phyloP scores from a whole-genome alignment of 2,797 vertebrate genomes.

The Platyrinchus mystaceus region DNA sequence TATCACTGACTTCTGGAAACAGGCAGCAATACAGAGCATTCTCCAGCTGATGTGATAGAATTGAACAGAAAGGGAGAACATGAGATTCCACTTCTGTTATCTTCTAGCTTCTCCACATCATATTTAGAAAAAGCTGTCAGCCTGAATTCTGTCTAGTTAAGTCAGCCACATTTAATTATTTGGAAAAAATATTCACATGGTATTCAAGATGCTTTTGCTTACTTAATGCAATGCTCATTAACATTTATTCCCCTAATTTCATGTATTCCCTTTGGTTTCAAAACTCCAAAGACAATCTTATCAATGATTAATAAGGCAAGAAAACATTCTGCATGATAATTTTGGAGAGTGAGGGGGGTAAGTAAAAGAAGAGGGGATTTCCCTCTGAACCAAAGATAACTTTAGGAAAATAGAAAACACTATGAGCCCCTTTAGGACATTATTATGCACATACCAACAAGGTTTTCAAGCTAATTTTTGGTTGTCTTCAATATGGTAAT shows the following conservation, averaged over 20 bases:
- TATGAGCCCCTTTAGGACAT: neutral
- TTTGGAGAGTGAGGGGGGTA: neutral
- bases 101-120: neutral
- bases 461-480: neutral
- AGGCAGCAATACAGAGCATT: neutral
- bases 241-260: neutral
- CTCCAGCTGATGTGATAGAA: neutral
- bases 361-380: conserved; percentile 1
- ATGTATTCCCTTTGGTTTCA: conserved; percentile 18
- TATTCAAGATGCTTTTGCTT: conserved; percentile 3
- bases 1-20: neutral
- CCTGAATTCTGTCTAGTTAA: neutral
- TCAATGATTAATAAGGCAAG: neutral
- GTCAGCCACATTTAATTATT: neutral
- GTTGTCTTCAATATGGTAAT: conserved; percentile 26
- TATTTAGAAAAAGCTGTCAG: neutral
- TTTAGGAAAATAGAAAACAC: neutral
- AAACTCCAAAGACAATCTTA: neutral
- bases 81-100: neutral
- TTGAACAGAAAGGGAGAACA: neutral
- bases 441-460: neutral
- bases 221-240: neutral
- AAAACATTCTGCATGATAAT: neutral
- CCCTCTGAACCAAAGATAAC: neutral
- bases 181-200: neutral